These are phyloP conservation scores for Chymomyza fuscimana DNA, from an alignment of 2,888 invertebrate genomes.

Conservation along the genomic window DNA sequence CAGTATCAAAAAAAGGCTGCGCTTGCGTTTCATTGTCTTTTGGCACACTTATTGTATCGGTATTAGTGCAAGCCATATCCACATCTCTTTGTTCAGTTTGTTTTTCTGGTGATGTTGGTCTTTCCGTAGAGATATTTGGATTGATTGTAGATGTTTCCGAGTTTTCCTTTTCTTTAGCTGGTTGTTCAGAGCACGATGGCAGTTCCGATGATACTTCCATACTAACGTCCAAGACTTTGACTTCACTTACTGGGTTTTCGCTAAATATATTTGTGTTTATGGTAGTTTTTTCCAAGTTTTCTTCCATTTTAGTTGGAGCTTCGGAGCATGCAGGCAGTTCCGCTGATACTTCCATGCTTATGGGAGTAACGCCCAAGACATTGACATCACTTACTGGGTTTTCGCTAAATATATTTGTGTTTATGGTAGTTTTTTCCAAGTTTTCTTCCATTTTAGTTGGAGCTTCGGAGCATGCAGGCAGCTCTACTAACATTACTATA, in stretches of 20 bases:
- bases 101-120: not conserved
- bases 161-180: not conserved
- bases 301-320: no score
- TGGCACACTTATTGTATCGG: constrained; percentile 25
- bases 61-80: not conserved
- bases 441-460: not conserved
- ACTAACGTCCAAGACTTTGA: no score
- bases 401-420: no score
- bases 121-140: not conserved
- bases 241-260: not conserved
- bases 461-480: not conserved
- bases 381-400: no score
- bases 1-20: constrained; percentile 33
- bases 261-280: no score
- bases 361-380: no score
- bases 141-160: not conserved
- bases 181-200: no score
- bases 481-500: not conserved
- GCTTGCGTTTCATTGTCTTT: constrained; percentile 56
- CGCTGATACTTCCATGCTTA: no score
- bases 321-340: no score
- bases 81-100: not conserved
- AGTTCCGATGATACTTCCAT: not conserved
- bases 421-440: not conserved
- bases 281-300: no score